Evolutionary conservation across 2,797 vertebrate species (phyloP), one percentile per base, ranked within the genome.

Genomic region (Acanthiza pusilla): DNA sequence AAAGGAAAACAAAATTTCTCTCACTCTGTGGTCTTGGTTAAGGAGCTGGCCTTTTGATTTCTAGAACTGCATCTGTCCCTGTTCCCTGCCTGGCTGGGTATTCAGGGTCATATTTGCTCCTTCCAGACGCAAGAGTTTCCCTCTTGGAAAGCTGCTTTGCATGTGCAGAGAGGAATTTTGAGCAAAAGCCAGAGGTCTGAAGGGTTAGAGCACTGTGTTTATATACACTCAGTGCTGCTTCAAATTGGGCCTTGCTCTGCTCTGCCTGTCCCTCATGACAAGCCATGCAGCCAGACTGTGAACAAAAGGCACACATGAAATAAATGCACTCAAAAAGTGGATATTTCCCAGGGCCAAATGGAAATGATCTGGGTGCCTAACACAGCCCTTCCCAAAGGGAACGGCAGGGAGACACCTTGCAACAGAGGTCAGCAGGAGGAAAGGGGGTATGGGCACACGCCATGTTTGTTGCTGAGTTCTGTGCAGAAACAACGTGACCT

Each of bases 151-250:
- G 61, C 57, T 84, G 40, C 40, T 96, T 85, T 86, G 85, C 81
- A 83, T 67, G 29, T 68, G 50, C 70, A 93, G 34, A 51, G 66
- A 89, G 71, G 91, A 95, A 96, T 95, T 94, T 2, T 88, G 87
- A 89, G 53, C 48, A 82, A 62, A 83, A 95, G 87, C 91, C 95
- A 94, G 84, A 77, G 55, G 48, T 78, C 23, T 47, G 54, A 93
- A 58, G 66, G 54, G 27, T 85, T 13, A 79, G 71, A 91, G 36
- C 7, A 9, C 65, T 73, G 30, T 92, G 66, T 93, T 93, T 95
- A 94, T 42, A 38, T 38, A 79, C 57, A 70, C 15, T 48, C 26
- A 19, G 11, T 25, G 34, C 42, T 78, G 80, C 85, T 88, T 85
- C 91, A 86, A 75, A 45, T 14, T 29, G 88, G 83, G 82, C 63